Base-by-base conservation (phyloP, 2,888 invertebrate genomes). In the Eupithecia subumbrata region DNA sequence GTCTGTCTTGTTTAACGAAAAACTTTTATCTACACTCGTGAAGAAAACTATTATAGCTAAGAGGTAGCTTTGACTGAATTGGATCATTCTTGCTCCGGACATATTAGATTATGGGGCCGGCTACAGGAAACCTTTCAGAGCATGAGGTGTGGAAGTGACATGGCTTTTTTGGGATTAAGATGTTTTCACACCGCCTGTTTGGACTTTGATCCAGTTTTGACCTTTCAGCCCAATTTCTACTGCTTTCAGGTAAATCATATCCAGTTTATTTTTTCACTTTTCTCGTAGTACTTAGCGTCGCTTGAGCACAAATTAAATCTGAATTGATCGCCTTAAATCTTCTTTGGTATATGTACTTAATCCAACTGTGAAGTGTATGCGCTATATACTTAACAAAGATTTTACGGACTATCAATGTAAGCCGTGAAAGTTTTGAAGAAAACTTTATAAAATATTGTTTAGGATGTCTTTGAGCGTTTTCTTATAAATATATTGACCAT, bases 21-120 rank as follows among this genome's bases (percentile, higher is more conserved):
- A 76, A 69, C 75, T 70, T 37, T 52, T 66, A 8, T 70, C 80
- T 12, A 79, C 7, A 22, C 68, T 64, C 11, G 72, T 25, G 37
- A 80, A 69, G 45, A 82, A 48, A 25, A 81, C 68, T 18, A 81
- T 30, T 67, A 78, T 12, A 22, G 72, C 72, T 70, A 77, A 34
- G 43, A 76, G 63, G 22, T 69, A 37, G 52, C 52, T 60, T 9
- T 77, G 73, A 40, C 69, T 74, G 25, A 75, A 77, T 71, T 74
- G 71, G 48, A 79, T 75, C 80, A 80, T 80, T 67, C 66, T 67
- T 68, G 68, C 68, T 43, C 68, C 22, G 68, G 68, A 68, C 68
- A 68, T 68, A 43, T 68, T 43, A 67, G 40, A 68, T 68, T 68
- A 68, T 68, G 68, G 68, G 68, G 22, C 40, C 30, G n/a, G 18